Conservation (phyloP, 2,113 vertebrate genomes). For the Callorhinus ursinus region DNA sequence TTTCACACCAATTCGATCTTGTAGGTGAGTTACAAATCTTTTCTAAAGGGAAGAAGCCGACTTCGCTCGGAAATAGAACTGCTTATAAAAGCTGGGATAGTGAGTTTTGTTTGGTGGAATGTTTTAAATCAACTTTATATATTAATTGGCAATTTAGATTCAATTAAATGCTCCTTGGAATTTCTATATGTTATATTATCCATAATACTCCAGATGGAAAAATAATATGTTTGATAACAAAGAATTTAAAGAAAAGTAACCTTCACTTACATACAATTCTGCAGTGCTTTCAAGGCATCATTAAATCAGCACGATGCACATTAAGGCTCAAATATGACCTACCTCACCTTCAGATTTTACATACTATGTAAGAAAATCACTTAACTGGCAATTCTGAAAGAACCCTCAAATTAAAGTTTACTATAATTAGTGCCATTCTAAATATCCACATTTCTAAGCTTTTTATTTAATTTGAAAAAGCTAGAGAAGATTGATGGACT, state of each 20-base stretch:
- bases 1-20: background rate
- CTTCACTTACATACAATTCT: background rate
- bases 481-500: background rate
- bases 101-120: background rate
- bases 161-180: background rate
- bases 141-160: background rate
- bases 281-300: background rate
- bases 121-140: background rate
- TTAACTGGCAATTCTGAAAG: constrained; percentile 40
- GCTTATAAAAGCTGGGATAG: background rate
- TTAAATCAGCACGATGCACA: background rate
- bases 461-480: constrained; percentile 38
- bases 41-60: background rate
- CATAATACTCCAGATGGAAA: background rate
- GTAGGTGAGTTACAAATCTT: background rate
- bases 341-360: background rate
- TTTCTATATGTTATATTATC: background rate
- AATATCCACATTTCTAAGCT: background rate
- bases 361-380: background rate
- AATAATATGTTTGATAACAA: background rate
- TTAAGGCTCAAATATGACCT: background rate
- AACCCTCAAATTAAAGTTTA: constrained; percentile 29
- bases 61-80: background rate
- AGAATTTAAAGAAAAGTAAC: background rate
- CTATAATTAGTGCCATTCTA: constrained; percentile 44